Base-by-base conservation (phyloP, 2,888 invertebrate genomes). In the Synanthedon tipuliformis region DNA sequence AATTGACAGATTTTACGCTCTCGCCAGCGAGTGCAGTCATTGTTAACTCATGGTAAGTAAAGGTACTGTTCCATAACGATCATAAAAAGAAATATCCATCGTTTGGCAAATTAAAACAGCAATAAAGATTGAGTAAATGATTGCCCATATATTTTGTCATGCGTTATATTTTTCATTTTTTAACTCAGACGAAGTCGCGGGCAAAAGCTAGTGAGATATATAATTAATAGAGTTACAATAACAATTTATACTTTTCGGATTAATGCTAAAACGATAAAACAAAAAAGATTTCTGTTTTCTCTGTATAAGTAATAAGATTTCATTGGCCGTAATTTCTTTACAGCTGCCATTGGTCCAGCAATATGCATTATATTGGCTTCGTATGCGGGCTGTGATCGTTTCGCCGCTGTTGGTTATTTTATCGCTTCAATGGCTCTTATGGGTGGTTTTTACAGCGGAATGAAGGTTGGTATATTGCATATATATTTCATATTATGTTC, bases 371-470 rank as follows among this genome's bases (percentile, higher is more conserved):
- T 92, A 61, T 78, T 88, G 51, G 92, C 91, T 0, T 90, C 91
- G 1, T 91, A 92, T 66, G 78, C 90, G 0, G 91, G 90, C 18
- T 92, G 91, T 65, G 88, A 91, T 64, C 71, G 88, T 8, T 73
- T 84, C 41, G 76, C 85, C 12, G 71, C 88, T 48, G 88, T 91
- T 12, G 89, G 90, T 23, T 88, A 92, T 65, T 90, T 92, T 69
- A 90, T 91, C 50, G 77, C 91, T 7, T 89, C 88, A 15, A 89
- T 92, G 90, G 90, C 90, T 40, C 88, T 91, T 50, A 92, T 92
- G 92, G 93, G 92, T 41, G 90, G 91, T 10, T 93, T 89, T 66
- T 92, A 92, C 67, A 91, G 92, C 58, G 91, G 91, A 45, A 89
- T 92, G 89, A 91, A 92, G 81, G 91, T 87, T 64, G 49, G 53